Evolutionary conservation across 1,140 invertebrate genomes (phyloP).

Genomic region (Babylonia areolata): DNA sequence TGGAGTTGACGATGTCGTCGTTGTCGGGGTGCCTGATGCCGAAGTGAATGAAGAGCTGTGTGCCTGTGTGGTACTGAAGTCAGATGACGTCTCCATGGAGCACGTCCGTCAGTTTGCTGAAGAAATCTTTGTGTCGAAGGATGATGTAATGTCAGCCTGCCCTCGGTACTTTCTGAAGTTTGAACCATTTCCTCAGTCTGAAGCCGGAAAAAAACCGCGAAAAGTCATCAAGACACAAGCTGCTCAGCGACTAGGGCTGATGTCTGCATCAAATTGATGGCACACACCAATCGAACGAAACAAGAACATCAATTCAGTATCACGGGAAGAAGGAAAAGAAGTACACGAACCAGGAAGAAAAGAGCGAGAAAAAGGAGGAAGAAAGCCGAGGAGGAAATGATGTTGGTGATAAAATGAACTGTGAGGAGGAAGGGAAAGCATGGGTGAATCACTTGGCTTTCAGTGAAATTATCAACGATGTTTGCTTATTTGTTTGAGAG

Average conservation of each 20-base stretch:
- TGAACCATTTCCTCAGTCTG: neutral
- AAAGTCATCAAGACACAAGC: neutral
- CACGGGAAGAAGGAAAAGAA: too few species aligned
- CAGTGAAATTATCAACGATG: too few species aligned
- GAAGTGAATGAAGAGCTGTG: constrained; percentile 22
- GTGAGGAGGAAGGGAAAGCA: neutral
- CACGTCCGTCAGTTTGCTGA: constrained; percentile 14
- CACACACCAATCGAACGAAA: neutral
- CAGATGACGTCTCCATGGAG: constrained; percentile 8
- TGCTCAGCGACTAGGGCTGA: neutral
- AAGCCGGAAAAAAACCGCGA: neutral
- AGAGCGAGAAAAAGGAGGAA: too few species aligned
- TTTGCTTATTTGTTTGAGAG: too few species aligned
- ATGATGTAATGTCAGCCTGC: constrained; percentile 1
- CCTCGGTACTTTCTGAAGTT: constrained; percentile 27
- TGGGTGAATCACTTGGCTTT: too few species aligned
- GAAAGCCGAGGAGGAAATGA: neutral
- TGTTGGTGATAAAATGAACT: too few species aligned
- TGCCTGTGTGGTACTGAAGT: constrained; percentile 27
- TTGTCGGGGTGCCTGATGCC: constrained; percentile 25
- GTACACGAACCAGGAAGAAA: neutral
- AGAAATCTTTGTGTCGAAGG: neutral
- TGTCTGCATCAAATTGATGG: neutral
- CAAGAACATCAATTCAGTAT: too few species aligned
- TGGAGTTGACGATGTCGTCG: neutral